Base-by-base conservation (phyloP, 2,797 vertebrate species). In the Acipenser oxyrinchus region DNA sequence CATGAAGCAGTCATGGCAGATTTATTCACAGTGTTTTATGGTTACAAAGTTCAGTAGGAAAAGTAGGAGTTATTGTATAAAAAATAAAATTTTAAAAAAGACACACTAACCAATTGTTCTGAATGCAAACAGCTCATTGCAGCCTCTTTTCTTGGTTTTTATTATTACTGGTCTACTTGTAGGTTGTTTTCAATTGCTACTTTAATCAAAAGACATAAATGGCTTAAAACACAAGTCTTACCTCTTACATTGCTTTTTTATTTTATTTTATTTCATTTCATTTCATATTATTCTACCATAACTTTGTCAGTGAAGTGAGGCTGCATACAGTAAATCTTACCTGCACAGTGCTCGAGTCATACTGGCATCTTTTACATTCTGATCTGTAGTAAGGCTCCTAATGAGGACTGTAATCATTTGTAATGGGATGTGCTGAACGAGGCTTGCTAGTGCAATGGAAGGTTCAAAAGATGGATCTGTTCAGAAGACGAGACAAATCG, bases 381-480 rank as follows among this genome's bases (percentile, higher is more conserved):
- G 95, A 82, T 99, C 96, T 6, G 95, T 96, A 69, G 95, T 98
- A 78, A 99, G 94, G 84, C 97, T 99, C 89, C 93, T 93, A 85
- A 98, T 99, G 68, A 99, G 95, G 73, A 98, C 93, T 23, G 93
- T 94, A 78, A 97, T 99, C 96, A 99, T 97, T 85, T 97, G 95
- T 57, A 98, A 84, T 10, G 97, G 97, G 82, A 99, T 99, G 82
- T 99, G 93, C 81, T 99, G 97, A 66, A 99, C 96, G 65, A 99
- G 92, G 77, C 96, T 94, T 75, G 97, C 97, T 73, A 99, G 80
- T 10, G 95, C 92, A 71, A 97, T 95, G 18, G 95, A 97, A 49
- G 95, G 95, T 71, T 99, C 95, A n/a, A 93, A 96, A 0, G 93
- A 89, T 48, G 91, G 86, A 77, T 98, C 97, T 99, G 76, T 18